phyloP scores from a whole-genome alignment of 2,888 invertebrate genomes.

The Watsonalla cultraria region DNA sequence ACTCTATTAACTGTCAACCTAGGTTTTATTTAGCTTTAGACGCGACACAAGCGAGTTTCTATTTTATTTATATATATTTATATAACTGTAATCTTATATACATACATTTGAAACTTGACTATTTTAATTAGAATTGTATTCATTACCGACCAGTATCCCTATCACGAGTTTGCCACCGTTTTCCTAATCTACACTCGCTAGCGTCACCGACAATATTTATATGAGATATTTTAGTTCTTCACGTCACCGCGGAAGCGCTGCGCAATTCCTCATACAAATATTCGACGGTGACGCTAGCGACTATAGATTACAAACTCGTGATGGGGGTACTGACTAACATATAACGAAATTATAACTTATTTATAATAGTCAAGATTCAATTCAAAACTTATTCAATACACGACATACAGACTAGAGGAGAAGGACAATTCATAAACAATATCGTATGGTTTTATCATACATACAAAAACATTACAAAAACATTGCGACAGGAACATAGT shows the following conservation, averaged over 20 bases:
- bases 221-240: too few relatives aligned
- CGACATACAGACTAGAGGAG: background rate
- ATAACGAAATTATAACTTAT: too few relatives aligned
- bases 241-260: too few relatives aligned
- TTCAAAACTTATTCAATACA: background rate
- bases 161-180: too few relatives aligned
- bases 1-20: conserved; percentile 31
- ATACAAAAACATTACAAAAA: background rate
- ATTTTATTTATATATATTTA: conserved; percentile 21
- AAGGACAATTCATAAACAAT: background rate
- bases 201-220: too few relatives aligned
- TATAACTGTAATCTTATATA: background rate
- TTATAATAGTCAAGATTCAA: too few relatives aligned
- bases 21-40: conserved; percentile 13
- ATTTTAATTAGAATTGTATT: background rate
- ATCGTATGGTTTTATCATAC: background rate
- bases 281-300: too few relatives aligned
- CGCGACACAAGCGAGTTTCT: conserved; percentile 42
- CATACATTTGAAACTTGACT: background rate
- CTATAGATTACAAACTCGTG: too few relatives aligned
- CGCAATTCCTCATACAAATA: too few relatives aligned
- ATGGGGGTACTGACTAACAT: too few relatives aligned
- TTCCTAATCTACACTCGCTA: too few relatives aligned
- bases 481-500: background rate
- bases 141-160: too few relatives aligned